A percentile compares a stretch with the other conserved stretches of the same genome.
These are phyloP conservation scores for Solen grandis DNA, from an alignment of 1,140 invertebrate genomes.

Conservation along the genomic window DNA sequence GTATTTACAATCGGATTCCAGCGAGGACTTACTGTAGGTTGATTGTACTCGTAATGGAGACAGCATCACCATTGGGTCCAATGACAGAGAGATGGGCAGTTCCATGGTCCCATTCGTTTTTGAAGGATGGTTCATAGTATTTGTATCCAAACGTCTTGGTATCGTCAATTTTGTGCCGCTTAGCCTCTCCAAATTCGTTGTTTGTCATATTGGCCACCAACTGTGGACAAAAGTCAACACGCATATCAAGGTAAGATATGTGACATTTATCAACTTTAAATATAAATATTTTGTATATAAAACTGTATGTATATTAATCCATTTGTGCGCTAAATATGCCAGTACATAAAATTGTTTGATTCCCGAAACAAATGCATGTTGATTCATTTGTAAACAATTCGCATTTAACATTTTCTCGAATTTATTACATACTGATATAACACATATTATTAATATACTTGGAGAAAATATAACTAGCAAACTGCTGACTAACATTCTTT, in stretches of 20 bases:
- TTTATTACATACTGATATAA: too few species aligned
- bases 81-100: conserved; percentile 94
- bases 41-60: conserved; percentile 94
- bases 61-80: conserved; percentile 92
- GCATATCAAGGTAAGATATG: background rate
- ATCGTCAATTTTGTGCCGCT: conserved; percentile 86
- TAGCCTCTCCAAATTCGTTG: conserved; percentile 82
- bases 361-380: background rate
- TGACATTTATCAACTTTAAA: background rate
- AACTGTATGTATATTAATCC: background rate
- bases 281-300: background rate
- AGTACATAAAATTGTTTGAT: background rate
- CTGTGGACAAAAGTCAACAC: conserved; percentile 79
- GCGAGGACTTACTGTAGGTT: too few species aligned
- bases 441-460: too few species aligned
- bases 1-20: too few species aligned
- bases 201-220: conserved; percentile 85
- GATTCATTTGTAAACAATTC: background rate
- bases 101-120: conserved; percentile 81
- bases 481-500: too few species aligned
- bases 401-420: too few species aligned
- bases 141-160: conserved; percentile 83
- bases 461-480: too few species aligned
- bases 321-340: background rate
- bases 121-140: conserved; percentile 59